phyloP scores from a whole-genome alignment of 2,113 vertebrate species.

The Lates calcarifer region DNA sequence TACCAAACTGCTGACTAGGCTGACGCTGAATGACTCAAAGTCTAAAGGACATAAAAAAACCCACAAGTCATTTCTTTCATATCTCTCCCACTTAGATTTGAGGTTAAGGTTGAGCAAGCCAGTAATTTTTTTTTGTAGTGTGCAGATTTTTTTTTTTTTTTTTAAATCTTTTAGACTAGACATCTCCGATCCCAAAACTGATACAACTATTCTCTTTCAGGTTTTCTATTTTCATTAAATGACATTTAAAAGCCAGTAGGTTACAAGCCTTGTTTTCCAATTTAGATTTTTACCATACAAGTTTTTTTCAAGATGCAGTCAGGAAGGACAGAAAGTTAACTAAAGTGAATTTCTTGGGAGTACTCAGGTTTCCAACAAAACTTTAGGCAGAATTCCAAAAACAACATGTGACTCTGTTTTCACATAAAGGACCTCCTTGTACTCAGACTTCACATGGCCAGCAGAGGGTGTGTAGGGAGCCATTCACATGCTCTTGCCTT shows the following conservation, averaged over 20 bases:
- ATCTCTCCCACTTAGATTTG: conserved; percentile 24
- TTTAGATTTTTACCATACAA: background rate
- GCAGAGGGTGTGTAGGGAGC: conserved; percentile 16
- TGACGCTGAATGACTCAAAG: conserved; percentile 42
- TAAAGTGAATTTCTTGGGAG: conserved; percentile 10
- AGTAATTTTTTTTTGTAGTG: background rate
- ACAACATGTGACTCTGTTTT: conserved; percentile 56
- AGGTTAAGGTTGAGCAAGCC: conserved; percentile 24
- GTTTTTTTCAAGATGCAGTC: background rate
- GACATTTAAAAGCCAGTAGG: background rate
- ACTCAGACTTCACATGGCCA: conserved; percentile 45
- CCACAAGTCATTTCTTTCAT: conserved; percentile 41
- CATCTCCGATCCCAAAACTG: background rate
- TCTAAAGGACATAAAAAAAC: conserved; percentile 47
- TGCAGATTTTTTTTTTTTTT: background rate
- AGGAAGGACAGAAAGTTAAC: conserved; percentile 11
- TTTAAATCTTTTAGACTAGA: background rate
- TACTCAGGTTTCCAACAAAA: conserved; percentile 15
- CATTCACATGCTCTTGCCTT: conserved; percentile 34
- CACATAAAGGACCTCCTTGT: conserved; percentile 60
- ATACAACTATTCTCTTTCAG: background rate
- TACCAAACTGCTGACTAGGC: conserved; percentile 67
- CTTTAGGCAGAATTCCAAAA: conserved; percentile 60
- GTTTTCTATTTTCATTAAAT: background rate
- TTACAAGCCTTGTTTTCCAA: background rate